Percentiles rank a stretch among this genome's conserved stretches.
Conservation (phyloP, 2,797 vertebrate species). For the Brotula barbata region DNA sequence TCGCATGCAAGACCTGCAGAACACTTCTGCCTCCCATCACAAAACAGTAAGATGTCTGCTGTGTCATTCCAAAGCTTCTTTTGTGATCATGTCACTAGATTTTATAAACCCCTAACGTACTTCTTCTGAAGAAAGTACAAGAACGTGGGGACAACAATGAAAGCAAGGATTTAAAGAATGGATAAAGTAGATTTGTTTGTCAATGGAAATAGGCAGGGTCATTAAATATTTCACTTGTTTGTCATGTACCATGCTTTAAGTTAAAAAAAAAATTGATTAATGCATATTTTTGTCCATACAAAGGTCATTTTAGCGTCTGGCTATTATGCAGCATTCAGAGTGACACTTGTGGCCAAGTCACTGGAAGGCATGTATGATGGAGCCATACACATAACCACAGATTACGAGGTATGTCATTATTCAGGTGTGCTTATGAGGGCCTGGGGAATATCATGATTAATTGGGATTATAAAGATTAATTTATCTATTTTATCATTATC, state of each 20-base stretch:
- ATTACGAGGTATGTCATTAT: slow-evolving; percentile 88
- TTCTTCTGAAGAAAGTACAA: too few species aligned
- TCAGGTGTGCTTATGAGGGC: not conserved
- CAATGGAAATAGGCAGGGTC: too few species aligned
- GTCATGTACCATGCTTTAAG: not conserved
- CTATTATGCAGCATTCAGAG: slow-evolving; percentile 93
- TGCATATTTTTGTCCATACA: slow-evolving; percentile 14
- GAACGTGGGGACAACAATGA: too few species aligned
- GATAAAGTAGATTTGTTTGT: too few species aligned
- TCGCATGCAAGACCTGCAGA: slow-evolving; percentile 85
- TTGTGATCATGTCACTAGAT: not conserved
- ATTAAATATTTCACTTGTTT: too few species aligned
- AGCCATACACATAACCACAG: slow-evolving; percentile 94
- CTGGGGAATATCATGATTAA: too few species aligned
- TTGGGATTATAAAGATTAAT: too few species aligned
- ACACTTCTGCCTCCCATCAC: slow-evolving; percentile 82
- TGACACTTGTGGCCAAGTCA: slow-evolving; percentile 88
- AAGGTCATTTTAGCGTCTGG: slow-evolving; percentile 93
- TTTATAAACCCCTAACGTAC: too few species aligned
- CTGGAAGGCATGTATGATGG: slow-evolving; percentile 93
- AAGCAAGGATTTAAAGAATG: too few species aligned
- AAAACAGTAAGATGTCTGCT: slow-evolving; percentile 81
- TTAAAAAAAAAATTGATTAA: not conserved
- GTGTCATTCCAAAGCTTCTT: not conserved
- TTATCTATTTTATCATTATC: not conserved